A percentile compares a stretch with the other conserved stretches of the same genome.
These are phyloP conservation scores for Eucriotettix oculatus DNA, from an alignment of 2,888 invertebrate genomes.

Conservation along the genomic window DNA sequence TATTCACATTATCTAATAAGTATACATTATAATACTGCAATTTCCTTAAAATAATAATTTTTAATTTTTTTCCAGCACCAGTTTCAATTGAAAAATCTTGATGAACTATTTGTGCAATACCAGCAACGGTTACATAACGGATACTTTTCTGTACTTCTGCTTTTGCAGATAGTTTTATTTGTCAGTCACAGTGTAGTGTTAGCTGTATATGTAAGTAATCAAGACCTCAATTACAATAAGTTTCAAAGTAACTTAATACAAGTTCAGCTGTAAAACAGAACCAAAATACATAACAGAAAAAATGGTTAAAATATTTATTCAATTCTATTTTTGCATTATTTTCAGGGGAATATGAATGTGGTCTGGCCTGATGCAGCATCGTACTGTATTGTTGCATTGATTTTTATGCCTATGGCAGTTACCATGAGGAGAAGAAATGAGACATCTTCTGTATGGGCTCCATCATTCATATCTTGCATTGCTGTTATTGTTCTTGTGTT, in stretches of 20 bases:
- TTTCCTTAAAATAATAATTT: no score
- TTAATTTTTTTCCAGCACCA: constrained; percentile 47
- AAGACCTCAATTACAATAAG: neutral
- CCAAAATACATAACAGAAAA: no score
- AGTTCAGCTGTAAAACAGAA: no score
- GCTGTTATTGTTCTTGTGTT: constrained; percentile 28
- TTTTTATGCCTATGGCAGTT: neutral
- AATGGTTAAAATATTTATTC: no score
- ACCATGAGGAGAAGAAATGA: constrained; percentile 21
- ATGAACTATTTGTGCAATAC: constrained; percentile 56
- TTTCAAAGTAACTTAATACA: no score
- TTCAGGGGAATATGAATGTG: neutral
- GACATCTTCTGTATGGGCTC: constrained; percentile 7
- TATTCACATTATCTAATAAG: no score
- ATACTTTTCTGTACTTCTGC: constrained; percentile 57
- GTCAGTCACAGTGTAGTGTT: constrained; percentile 37
- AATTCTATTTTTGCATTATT: neutral
- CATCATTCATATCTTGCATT: neutral
- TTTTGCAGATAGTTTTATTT: constrained; percentile 48
- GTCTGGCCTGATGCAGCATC: neutral
- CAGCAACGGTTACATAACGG: constrained; percentile 62
- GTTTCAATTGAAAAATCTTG: constrained; percentile 56
- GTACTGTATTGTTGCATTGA: neutral
- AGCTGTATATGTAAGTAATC: neutral
- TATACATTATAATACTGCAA: no score